These are phyloP conservation scores for Teinopalpus imperialis DNA, from an alignment of 2,888 invertebrate genomes.

Conservation along the genomic window DNA sequence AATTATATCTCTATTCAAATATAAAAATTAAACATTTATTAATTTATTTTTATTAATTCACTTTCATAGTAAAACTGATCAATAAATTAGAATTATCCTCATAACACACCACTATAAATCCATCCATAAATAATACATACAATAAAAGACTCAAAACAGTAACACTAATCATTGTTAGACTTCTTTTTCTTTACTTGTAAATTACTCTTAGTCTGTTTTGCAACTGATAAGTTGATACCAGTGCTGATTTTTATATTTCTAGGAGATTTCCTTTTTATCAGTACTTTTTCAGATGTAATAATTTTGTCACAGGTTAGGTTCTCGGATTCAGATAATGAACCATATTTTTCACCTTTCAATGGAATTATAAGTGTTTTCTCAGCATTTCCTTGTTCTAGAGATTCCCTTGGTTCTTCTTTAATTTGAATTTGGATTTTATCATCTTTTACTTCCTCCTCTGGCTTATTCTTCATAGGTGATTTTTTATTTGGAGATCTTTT, in stretches of 20 bases:
- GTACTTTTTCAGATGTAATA: slow-evolving; percentile 20
- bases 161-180: slow-evolving; percentile 20
- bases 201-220: slow-evolving; percentile 28
- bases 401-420: slow-evolving; percentile 10
- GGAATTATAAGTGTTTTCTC: neutral
- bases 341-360: too few species aligned
- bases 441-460: slow-evolving; percentile 37
- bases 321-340: neutral
- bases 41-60: too few species aligned
- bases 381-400: neutral
- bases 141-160: too few species aligned
- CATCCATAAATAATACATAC: too few species aligned
- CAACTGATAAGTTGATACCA: neutral
- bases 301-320: neutral
- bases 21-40: too few species aligned
- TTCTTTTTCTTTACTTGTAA: slow-evolving; percentile 30
- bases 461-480: slow-evolving; percentile 44
- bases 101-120: too few species aligned
- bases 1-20: too few species aligned
- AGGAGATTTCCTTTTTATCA: slow-evolving; percentile 37
- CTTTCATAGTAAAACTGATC: too few species aligned
- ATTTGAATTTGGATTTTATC: slow-evolving; percentile 19
- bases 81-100: too few species aligned
- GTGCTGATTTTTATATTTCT: slow-evolving; percentile 32
- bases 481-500: slow-evolving; percentile 60